phyloP scores from a whole-genome alignment of 2,113 vertebrate genomes.

The Cyanoliseus patagonus region DNA sequence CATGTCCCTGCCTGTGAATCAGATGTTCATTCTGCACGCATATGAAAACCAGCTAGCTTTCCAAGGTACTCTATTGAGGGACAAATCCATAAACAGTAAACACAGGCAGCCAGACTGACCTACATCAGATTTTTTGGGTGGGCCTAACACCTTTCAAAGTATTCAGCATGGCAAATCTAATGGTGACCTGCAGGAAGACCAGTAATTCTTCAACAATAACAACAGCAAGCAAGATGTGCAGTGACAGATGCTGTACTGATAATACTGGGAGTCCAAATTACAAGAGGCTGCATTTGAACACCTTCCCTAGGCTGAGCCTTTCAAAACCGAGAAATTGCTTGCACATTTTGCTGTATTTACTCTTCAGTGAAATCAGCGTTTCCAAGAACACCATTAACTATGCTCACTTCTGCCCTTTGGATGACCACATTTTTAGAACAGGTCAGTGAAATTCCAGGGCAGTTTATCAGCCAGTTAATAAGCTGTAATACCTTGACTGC shows the following conservation, averaged over 20 bases:
- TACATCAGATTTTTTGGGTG: background rate
- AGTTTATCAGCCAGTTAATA: conserved; percentile 56
- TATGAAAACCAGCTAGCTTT: background rate
- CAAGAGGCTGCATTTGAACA: background rate
- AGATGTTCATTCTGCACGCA: background rate
- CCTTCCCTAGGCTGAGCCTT: background rate
- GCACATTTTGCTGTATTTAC: background rate
- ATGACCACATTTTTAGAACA: conserved; percentile 15
- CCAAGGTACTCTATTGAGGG: background rate
- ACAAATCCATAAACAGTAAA: background rate
- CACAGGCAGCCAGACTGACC: background rate
- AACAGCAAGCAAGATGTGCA: background rate
- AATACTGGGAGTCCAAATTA: background rate
- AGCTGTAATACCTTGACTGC: conserved; percentile 35
- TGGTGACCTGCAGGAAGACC: background rate
- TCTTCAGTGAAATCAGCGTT: background rate
- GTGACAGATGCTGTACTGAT: background rate
- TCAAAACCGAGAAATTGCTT: background rate
- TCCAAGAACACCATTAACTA: background rate
- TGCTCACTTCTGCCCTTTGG: background rate
- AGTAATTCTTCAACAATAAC: background rate
- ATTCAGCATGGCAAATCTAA: background rate
- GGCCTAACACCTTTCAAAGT: background rate
- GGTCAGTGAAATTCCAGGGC: conserved; percentile 55
- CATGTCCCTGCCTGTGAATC: background rate